These are phyloP conservation scores for Noctilio leporinus DNA, from an alignment of 2,113 vertebrate species.

Conservation along the genomic window DNA sequence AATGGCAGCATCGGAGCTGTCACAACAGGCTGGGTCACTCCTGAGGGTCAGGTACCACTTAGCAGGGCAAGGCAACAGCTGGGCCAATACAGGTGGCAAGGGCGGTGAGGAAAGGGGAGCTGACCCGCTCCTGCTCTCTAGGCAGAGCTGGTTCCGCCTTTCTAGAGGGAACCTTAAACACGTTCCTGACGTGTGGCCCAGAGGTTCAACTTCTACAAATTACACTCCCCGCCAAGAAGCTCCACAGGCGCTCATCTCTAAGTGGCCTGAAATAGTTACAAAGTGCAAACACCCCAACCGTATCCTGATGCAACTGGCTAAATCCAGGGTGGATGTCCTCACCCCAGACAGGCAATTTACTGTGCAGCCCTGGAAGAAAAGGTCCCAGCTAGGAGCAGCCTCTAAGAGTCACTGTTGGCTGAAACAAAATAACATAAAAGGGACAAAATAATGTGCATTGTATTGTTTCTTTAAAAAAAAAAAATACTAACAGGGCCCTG, in stretches of 20 bases:
- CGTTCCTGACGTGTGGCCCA: neutral
- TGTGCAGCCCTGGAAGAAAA: neutral
- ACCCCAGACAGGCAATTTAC: fast-evolving
- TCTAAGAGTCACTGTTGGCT: neutral
- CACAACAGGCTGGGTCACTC: neutral
- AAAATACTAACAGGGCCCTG: too few relatives aligned
- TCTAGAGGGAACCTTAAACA: neutral
- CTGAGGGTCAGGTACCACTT: fast-evolving
- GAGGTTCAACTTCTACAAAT: neutral
- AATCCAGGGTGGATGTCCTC: neutral
- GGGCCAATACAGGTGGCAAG: neutral
- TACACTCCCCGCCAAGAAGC: neutral
- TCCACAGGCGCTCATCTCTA: neutral
- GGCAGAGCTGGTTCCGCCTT: neutral
- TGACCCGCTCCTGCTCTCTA: neutral
- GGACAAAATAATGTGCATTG: neutral
- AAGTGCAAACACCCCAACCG: neutral
- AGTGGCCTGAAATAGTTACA: neutral
- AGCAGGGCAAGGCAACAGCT: neutral
- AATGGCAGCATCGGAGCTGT: neutral
- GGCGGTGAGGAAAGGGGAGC: neutral
- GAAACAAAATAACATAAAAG: neutral
- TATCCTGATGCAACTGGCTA: neutral
- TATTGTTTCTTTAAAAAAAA: neutral
- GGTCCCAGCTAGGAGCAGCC: neutral